phyloP scores from a whole-genome alignment of 2,888 invertebrate species.

The Taphrorychus bicolor region DNA sequence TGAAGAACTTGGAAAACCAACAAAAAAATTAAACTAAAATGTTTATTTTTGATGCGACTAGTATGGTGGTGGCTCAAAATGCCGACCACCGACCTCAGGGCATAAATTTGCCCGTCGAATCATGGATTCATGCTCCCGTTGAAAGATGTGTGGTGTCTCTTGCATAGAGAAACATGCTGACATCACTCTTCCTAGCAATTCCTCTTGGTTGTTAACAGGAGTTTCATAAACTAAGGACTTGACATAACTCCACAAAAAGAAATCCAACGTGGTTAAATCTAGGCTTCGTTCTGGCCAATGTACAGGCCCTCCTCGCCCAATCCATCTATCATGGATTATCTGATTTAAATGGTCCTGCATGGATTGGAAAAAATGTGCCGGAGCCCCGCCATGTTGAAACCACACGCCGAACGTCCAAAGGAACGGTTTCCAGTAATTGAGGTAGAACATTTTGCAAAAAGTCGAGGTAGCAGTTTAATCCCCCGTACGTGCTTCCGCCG shows the following conservation, averaged over 20 bases:
- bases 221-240: slow-evolving; percentile 16
- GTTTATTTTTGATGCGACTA: too few relatives aligned
- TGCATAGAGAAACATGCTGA: slow-evolving; percentile 2
- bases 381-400: slow-evolving; percentile 8
- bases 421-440: too few relatives aligned
- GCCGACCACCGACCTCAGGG: not conserved
- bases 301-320: slow-evolving; percentile 12
- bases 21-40: too few relatives aligned
- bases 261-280: too few relatives aligned
- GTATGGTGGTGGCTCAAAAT: not conserved
- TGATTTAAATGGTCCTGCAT: slow-evolving; percentile 13
- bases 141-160: not conserved
- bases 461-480: too few relatives aligned
- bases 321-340: slow-evolving; percentile 13
- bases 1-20: too few relatives aligned
- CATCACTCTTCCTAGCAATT: slow-evolving; percentile 12
- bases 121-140: not conserved
- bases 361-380: slow-evolving; percentile 14
- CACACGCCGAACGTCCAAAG: not conserved
- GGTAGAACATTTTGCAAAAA: too few relatives aligned
- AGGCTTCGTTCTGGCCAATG: too few relatives aligned
- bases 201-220: slow-evolving; percentile 14
- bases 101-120: slow-evolving; percentile 5
- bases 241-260: slow-evolving; percentile 5
- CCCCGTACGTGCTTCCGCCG: too few relatives aligned